Evolutionary conservation across 1,140 invertebrate species (phyloP).

Genomic region (Philopotamus ludificatus): DNA sequence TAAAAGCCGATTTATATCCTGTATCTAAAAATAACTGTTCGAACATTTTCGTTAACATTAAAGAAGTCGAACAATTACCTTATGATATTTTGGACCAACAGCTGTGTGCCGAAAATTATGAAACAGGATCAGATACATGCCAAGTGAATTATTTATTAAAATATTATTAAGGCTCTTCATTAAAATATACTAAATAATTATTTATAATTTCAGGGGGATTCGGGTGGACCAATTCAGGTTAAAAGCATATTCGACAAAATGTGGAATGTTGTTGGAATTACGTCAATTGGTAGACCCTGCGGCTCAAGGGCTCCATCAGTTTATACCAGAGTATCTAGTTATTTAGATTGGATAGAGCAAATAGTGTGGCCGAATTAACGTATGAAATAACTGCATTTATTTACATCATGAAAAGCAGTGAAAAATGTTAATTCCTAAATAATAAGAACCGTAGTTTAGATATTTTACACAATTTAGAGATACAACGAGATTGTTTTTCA

Average conservation of each 20-base stretch:
- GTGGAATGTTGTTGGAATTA: constrained; percentile 46
- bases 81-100: not conserved
- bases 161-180: not conserved
- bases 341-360: constrained; percentile 68
- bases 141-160: not conserved
- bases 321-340: constrained; percentile 63
- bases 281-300: constrained; percentile 27
- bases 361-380: constrained; percentile 57
- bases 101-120: not conserved
- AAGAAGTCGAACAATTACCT: not conserved
- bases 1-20: too few relatives aligned
- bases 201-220: constrained; percentile 59
- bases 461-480: too few relatives aligned
- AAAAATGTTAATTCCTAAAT: too few relatives aligned
- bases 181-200: not conserved
- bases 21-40: not conserved
- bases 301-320: constrained; percentile 60
- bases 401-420: too few relatives aligned
- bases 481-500: too few relatives aligned
- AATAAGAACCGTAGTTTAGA: too few relatives aligned
- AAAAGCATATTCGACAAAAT: constrained; percentile 41
- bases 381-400: not conserved
- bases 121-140: too few relatives aligned
- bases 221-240: constrained; percentile 50
- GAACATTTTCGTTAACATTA: not conserved